Percentiles rank a stretch among this genome's conserved stretches.
Conservation (phyloP, 2,888 invertebrate genomes). For the Phortica okadai region DNA sequence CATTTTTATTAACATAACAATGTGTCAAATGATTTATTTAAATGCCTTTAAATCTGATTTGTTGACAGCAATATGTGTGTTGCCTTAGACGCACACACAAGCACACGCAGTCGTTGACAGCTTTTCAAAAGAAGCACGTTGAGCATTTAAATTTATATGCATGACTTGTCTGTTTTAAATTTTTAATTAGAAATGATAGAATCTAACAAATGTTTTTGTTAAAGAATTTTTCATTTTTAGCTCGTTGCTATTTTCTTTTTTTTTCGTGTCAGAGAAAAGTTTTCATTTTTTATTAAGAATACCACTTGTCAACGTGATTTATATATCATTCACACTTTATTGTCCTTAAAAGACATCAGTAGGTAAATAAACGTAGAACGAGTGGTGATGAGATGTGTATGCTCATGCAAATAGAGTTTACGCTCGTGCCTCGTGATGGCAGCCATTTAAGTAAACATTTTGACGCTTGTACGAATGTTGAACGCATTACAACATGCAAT, state of each 20-base stretch:
- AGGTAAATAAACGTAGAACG: background rate
- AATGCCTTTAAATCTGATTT: background rate
- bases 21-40: background rate
- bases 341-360: slow-evolving; percentile 23
- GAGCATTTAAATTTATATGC: slow-evolving; percentile 7
- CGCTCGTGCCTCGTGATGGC: slow-evolving; percentile 25
- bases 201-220: background rate
- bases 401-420: background rate
- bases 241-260: background rate
- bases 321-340: slow-evolving; percentile 32
- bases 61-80: background rate
- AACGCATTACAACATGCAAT: slow-evolving; percentile 53
- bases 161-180: slow-evolving; percentile 38
- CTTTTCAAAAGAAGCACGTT: background rate
- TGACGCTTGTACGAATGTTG: slow-evolving; percentile 47
- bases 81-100: background rate
- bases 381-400: background rate
- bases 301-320: slow-evolving; percentile 31
- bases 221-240: background rate
- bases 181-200: slow-evolving; percentile 55
- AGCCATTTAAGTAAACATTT: slow-evolving; percentile 67
- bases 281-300: slow-evolving; percentile 24
- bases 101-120: background rate
- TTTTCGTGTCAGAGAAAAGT: background rate
- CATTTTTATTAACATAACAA: background rate